Percentiles rank a stretch among this genome's conserved stretches.
Conservation (phyloP, 2,888 invertebrate species). For the Hyalella azteca region DNA sequence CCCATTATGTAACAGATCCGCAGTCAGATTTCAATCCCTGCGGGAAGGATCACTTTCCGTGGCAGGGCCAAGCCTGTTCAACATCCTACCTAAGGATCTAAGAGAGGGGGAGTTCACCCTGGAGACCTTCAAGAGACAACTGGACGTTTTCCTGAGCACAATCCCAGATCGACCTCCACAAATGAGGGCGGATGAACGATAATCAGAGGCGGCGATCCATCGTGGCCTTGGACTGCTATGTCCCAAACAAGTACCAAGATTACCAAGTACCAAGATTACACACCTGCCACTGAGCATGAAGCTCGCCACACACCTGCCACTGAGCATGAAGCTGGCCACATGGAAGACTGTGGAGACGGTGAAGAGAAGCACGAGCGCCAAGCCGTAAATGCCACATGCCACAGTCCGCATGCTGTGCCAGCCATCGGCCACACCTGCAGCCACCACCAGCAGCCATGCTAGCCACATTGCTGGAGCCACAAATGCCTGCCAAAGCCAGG, state of each 20-base stretch:
- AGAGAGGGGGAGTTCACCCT: no score
- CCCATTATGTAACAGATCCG: no score
- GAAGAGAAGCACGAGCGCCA: slow-evolving; percentile 83
- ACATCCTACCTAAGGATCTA: no score
- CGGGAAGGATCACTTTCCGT: no score
- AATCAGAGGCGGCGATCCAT: no score
- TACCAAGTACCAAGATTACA: background rate
- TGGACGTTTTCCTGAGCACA: no score
- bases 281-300: background rate
- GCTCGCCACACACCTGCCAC: slow-evolving; percentile 62
- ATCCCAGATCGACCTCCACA: no score
- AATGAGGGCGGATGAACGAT: no score
- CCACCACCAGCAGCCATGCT: slow-evolving; percentile 74
- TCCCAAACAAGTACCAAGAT: background rate
- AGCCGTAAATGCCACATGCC: slow-evolving; percentile 84
- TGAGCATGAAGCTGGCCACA: slow-evolving; percentile 73
- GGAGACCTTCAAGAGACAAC: no score
- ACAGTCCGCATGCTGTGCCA: slow-evolving; percentile 71
- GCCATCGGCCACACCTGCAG: slow-evolving; percentile 68
- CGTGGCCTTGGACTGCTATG: no score
- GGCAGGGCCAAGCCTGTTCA: no score
- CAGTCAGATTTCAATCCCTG: no score
- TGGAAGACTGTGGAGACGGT: slow-evolving; percentile 89
- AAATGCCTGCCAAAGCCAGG: slow-evolving; percentile 76
- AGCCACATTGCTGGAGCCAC: slow-evolving; percentile 84